Conservation (phyloP, 2,797 vertebrate species). For the Sebastes ruberrimus region DNA sequence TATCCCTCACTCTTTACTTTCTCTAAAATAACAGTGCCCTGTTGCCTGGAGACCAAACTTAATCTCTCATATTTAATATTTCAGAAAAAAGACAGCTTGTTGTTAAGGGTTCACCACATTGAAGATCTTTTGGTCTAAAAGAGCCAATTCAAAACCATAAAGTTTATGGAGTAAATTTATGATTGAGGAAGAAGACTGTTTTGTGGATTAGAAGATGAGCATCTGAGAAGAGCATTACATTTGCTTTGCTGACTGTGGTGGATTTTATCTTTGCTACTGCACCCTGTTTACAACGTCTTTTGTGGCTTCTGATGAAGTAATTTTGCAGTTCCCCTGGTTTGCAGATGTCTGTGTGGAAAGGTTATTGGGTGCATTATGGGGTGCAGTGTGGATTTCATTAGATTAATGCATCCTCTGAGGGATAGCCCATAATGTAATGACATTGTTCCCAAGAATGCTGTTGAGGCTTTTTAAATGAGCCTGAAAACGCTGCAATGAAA, state of each 20-base stretch:
- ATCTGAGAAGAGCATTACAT: slow-evolving; percentile 20
- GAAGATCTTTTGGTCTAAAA: not conserved
- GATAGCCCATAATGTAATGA: slow-evolving; percentile 19
- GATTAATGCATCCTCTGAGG: slow-evolving; percentile 41
- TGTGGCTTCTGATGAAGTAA: not conserved
- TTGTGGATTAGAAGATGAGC: not conserved
- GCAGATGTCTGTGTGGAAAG: slow-evolving; percentile 7
- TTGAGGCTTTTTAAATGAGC: slow-evolving; percentile 7
- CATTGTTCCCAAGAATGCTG: not conserved
- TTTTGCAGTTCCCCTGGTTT: not conserved
- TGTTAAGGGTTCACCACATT: not conserved
- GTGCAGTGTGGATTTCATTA: slow-evolving; percentile 37
- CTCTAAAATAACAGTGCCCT: not conserved
- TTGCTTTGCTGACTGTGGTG: not conserved
- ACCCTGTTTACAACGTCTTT: not conserved
- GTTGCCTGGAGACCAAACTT: slow-evolving; percentile 34
- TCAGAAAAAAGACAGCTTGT: not conserved
- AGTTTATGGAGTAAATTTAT: not conserved
- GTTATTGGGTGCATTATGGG: slow-evolving; percentile 18
- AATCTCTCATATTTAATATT: not conserved
- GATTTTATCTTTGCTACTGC: not conserved
- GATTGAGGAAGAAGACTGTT: not conserved
- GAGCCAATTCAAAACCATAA: not conserved
- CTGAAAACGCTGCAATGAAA: not conserved
- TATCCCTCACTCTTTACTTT: not conserved